Evolutionary conservation across 2,888 invertebrate species (phyloP), one percentile per base, ranked within the genome.

Genomic region (Coenonympha glycerion): DNA sequence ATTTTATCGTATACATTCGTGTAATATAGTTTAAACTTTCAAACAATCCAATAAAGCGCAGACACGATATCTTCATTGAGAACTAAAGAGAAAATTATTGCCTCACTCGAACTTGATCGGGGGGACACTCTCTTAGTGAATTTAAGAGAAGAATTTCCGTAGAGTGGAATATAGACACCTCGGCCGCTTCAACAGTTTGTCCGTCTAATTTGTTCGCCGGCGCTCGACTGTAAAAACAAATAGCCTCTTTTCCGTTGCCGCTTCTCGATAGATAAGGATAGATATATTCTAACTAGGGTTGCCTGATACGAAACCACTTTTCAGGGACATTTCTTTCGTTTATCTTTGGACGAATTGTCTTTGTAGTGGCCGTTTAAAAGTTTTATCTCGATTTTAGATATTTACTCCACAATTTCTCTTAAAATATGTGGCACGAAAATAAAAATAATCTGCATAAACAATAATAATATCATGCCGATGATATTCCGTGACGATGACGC

Each of bases 201-300:
- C 85, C 82, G 83, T 83, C 86, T 85, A 86, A 86, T 87, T 87
- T 87, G 85, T 83, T 84, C 87, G 79, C 69, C 79, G 79, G 73
- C 79, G 78, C 77, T 80, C 82, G 76, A 74, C 84, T 84, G 84
- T 79, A 82, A 85, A 85, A 87, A 87, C 84, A 87, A 86, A 86
- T 85, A 85, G 80, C 76, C 72, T 68, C 69, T 75, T 73, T 76
- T 76, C 73, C 73, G 75, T 79, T 80, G 76, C 73, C 79, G 71
- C 76, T 72, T 71, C 68, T 71, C 66, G 68, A 66, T 66, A 63
- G 79, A 80, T 71, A 77, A 73, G 76, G 82, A 80, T 71, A 68
- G 79, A 69, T 73, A 73, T 76, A 79, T 73, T 70, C 68, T 55
- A 64, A 65, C 26, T 37, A 46, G 46, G 46, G 37, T 36, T 28